phyloP scores from a whole-genome alignment of 2,888 invertebrate genomes.

The Lutraria lutraria region DNA sequence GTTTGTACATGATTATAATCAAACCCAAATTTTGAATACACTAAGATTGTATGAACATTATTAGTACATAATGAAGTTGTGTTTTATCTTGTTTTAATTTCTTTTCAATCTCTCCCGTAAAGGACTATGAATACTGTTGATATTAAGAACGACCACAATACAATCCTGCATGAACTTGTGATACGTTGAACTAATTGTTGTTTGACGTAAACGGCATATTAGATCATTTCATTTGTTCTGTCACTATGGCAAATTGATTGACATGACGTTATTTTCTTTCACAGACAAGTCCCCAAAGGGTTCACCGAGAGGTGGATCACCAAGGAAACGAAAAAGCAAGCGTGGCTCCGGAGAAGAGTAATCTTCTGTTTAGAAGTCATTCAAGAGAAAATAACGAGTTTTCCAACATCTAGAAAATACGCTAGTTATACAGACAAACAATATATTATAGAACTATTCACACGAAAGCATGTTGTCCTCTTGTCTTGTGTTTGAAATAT shows the following conservation, averaged over 20 bases:
- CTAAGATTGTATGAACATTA: too few species aligned
- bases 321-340: slow-evolving; percentile 82
- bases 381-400: slow-evolving; percentile 64
- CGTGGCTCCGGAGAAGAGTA: slow-evolving; percentile 82
- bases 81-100: too few species aligned
- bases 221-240: neutral
- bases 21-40: too few species aligned
- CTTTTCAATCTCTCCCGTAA: too few species aligned
- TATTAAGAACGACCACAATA: too few species aligned
- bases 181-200: too few species aligned
- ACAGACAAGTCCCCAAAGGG: slow-evolving; percentile 85
- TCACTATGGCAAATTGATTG: neutral
- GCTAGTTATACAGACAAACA: slow-evolving; percentile 73
- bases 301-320: slow-evolving; percentile 83
- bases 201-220: neutral
- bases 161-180: too few species aligned
- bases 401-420: slow-evolving; percentile 71
- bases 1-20: too few species aligned
- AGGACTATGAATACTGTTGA: too few species aligned
- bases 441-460: slow-evolving; percentile 75
- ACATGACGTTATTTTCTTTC: slow-evolving; percentile 44
- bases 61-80: too few species aligned
- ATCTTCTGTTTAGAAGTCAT: slow-evolving; percentile 63
- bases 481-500: slow-evolving; percentile 44
- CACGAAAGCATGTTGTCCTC: slow-evolving; percentile 77